These are phyloP conservation scores for Eudyptes chrysolophus DNA, from an alignment of 2,113 vertebrate genomes.

Conservation along the genomic window DNA sequence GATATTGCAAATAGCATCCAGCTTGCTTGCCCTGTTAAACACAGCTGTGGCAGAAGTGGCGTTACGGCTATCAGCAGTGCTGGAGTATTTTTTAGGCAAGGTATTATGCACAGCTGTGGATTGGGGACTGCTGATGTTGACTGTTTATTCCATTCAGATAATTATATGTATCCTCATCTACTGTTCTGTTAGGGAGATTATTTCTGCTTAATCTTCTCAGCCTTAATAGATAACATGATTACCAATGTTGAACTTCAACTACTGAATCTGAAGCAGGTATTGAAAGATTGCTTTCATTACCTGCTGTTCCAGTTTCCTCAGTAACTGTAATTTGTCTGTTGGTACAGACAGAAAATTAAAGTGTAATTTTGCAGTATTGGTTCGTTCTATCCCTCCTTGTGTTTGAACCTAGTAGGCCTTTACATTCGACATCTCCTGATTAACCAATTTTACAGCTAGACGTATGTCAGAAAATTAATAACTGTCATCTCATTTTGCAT, in stretches of 20 bases:
- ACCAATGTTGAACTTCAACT: neutral
- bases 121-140: neutral
- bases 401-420: neutral
- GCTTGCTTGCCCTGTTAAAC: neutral
- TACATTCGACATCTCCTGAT: neutral
- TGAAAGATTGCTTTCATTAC: conserved; percentile 51
- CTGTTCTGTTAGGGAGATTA: neutral
- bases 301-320: neutral
- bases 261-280: neutral
- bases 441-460: neutral
- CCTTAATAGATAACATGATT: neutral
- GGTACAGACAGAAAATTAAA: conserved; percentile 12
- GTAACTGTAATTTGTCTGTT: neutral
- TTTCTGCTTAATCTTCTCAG: conserved; percentile 19
- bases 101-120: neutral
- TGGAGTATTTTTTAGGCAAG: neutral
- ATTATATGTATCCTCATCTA: neutral
- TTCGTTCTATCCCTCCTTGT: neutral
- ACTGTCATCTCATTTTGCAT: neutral
- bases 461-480: neutral
- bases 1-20: neutral
- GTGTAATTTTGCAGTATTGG: conserved; percentile 3
- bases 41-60: neutral
- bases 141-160: conserved; percentile 4
- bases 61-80: neutral